These are phyloP conservation scores for Eilema caniola DNA, from an alignment of 2,888 invertebrate genomes.

Conservation along the genomic window DNA sequence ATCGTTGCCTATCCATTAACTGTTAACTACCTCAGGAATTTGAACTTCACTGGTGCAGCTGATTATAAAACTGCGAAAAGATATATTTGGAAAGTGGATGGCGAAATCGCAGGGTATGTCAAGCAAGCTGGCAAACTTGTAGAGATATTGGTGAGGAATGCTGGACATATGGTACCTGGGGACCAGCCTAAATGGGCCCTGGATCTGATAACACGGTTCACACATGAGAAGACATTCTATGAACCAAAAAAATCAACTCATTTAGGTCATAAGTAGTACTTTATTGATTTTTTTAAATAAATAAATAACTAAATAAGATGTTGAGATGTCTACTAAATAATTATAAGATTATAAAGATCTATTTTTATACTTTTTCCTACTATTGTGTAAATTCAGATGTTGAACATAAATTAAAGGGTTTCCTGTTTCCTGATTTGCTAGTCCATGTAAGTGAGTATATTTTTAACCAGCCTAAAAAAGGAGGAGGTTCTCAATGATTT, in stretches of 20 bases:
- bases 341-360: background rate
- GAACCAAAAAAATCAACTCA: slow-evolving; percentile 33
- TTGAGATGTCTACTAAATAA: background rate
- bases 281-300: no score
- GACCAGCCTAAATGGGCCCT: slow-evolving; percentile 93
- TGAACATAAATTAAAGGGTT: background rate
- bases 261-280: slow-evolving; percentile 6
- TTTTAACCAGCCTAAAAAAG: no score
- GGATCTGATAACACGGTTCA: slow-evolving; percentile 89
- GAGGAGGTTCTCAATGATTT: no score
- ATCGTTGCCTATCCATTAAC: slow-evolving; percentile 96
- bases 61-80: slow-evolving; percentile 90
- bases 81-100: slow-evolving; percentile 90
- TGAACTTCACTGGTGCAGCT: slow-evolving; percentile 89
- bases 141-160: slow-evolving; percentile 91
- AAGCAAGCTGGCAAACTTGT: slow-evolving; percentile 91
- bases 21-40: slow-evolving; percentile 90
- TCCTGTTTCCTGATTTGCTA: background rate
- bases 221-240: slow-evolving; percentile 75
- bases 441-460: no score
- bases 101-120: slow-evolving; percentile 91
- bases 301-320: no score
- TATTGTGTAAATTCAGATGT: background rate
- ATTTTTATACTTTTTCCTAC: background rate
- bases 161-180: slow-evolving; percentile 94